phyloP scores from a whole-genome alignment of 1,140 invertebrate species.

The Colletes latitarsis region DNA sequence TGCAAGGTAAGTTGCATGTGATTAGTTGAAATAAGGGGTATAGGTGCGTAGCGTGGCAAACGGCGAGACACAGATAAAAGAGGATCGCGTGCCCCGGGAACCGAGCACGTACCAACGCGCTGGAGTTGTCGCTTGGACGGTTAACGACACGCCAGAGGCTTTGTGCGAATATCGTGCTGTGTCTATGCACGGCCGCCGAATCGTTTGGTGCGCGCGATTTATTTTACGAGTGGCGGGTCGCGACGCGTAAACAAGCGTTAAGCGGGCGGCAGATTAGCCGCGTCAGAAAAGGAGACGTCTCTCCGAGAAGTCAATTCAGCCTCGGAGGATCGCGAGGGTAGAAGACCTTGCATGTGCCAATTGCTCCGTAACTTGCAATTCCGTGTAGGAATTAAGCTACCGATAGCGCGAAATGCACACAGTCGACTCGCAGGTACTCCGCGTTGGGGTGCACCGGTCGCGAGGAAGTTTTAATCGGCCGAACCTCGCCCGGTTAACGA shows the following conservation, averaged over 20 bases:
- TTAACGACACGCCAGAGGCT: conserved; percentile 20
- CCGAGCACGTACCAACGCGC: not conserved
- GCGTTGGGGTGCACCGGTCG: too few species aligned
- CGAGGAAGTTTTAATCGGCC: too few species aligned
- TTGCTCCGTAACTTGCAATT: conserved; percentile 5
- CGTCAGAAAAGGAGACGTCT: not conserved
- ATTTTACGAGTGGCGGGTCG: conserved; percentile 14
- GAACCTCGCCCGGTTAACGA: too few species aligned
- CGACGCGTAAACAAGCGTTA: conserved; percentile 28
- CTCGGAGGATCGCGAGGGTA: not conserved
- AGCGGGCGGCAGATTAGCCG: conserved; percentile 13
- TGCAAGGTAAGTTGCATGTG: not conserved
- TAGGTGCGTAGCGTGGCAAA: conserved; percentile 3
- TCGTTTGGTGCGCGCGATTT: conserved; percentile 17
- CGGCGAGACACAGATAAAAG: conserved; percentile 21
- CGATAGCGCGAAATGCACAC: conserved; percentile 28
- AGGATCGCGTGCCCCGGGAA: conserved; percentile 39
- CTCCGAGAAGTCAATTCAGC: conserved; percentile 15
- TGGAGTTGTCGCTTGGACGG: not conserved
- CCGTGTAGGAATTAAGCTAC: conserved; percentile 18
- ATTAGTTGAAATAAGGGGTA: conserved; percentile 20
- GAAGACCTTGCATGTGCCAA: not conserved
- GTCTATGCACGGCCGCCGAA: conserved; percentile 19
- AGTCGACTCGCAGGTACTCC: conserved; percentile 1
- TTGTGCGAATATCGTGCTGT: conserved; percentile 5